Evolutionary conservation across 2,888 invertebrate species (phyloP), one percentile per base, ranked within the genome.

Genomic region (Hybos culiciformis): DNA sequence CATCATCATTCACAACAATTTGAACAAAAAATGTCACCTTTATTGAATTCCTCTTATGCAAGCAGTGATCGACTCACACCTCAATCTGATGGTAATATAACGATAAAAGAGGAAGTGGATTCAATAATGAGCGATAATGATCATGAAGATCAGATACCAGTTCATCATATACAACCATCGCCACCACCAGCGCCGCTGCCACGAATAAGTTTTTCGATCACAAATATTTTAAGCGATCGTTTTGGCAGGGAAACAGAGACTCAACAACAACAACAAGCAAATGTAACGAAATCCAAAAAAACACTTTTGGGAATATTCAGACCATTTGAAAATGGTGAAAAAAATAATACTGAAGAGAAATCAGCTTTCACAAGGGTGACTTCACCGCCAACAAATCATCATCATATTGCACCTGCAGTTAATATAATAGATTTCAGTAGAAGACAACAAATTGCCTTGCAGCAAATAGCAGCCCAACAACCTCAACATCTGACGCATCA

Each of bases 151-250:
- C 31, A 37, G 14, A 43, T 40, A 11, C 42, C 44, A 9, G 40
- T 19, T 5, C 39, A 23, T 5, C 31, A 42, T 21, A 31, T 5
- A 15, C 14, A 39, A 34, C 47, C 46, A 32, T 11, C 34, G 12
- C n/a, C 21, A 36, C 2, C n/a, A 3, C n/a, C 19, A 19, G 32
- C 7, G 3, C 42, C 33, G 32, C 23, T 42, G 4, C 38, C 39
- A 15, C 26, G 20, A 5, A 53, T 66, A 41, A 62, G 59, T 32
- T 67, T 67, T 46, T 65, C 66, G 31, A 67, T 67, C 20, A 61
- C 61, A 5, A 67, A 67, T 41, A 67, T 67, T 11, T 52, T 67
- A 15, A 67, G 67, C 51, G 67, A 67, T 56, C 61, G 59, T 21
- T 66, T 66, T 39, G 66, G 66, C 12, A 48, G 46, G 24, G 39